Base-by-base conservation (phyloP, 2,113 vertebrate species). In the Trachemys scripta region DNA sequence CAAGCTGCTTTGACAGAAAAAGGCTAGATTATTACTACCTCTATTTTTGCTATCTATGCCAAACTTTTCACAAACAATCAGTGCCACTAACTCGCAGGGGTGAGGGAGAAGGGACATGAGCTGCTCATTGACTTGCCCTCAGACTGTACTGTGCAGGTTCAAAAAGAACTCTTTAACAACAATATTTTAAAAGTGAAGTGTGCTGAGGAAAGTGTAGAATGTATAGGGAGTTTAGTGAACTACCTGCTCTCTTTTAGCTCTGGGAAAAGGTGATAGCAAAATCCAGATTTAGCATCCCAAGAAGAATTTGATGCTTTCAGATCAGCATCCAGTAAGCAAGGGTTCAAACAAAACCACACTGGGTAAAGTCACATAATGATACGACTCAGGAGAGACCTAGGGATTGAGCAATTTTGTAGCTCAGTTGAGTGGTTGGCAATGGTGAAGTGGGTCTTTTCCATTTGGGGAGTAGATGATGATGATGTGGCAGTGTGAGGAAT, bases 1-100 rank as follows among this genome's bases (percentile, higher is more conserved):
- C 93, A 94, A 95, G 81, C 88, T 97, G 75, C 53, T 96, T 89
- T 97, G 94, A 96, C 87, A 97, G 90, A 69, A 92, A 96, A 96
- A 96, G 88, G n/a, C 79, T 90, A 95, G 89, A 93, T 97, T 95
- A 97, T 84, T 92, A 57, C 42, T 94, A 94, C 78, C 54, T 97
- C 87, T 92, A 47, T 95, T 96, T 95, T 90, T 96, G 54, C 84
- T 97, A 89, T 87, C 91, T 90, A 82, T 53, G 87, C 80, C 88
- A 92, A 97, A 97, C 82, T 76, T 94, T 96, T 95, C 85, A 96
- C 88, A 94, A 95, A 96, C 88, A 95, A 78, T 92, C 93, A 92
- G 91, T 85, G 92, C 90, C 86, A 94, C 85, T 88, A 89, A 94
- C 95, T 96, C 81, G 47, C 86, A 45, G 79, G 87, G 51, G 49